Base-by-base conservation (phyloP, 64 coral and sea anemone genomes). In the Trachythela sp. region DNA sequence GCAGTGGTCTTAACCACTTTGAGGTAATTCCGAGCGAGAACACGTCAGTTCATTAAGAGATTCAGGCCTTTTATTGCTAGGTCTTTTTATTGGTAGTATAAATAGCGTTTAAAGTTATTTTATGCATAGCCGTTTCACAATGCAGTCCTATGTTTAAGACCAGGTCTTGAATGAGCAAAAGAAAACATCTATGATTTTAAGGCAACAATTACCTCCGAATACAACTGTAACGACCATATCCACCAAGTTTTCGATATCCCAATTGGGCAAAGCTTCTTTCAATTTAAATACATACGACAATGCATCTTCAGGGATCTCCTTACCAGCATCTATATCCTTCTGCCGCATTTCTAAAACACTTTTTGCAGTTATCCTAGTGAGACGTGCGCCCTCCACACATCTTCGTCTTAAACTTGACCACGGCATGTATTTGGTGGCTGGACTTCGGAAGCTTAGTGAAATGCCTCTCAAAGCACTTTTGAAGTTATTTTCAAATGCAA, bases 201-300 rank as follows among this genome's bases (percentile, higher is more conserved):
- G n/a, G n/a, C n/a, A n/a, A n/a, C n/a, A n/a, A 18, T 30, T 80
- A 80, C 75, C 75, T 80, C 75, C 75, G 30, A 80, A 80, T 15
- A 80, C 75, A 35, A 80, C 31, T 10, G 75, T 80, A 9, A 80
- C 75, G 11, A 39, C 9, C 75, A 80, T 39, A 39, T 80, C 75
- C 31, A 80, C 33, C 30, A 80, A 38, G 20, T 35, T 18, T 17
- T 80, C 75, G 6, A 80, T 37, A 30, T 80, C 34, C 20, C 75
- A 80, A 80, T 39, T 39, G 8, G 75, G 75, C 31, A 80, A 37
- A 22, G 75, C 1, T 37, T 80, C 75, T 39, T 80, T 80, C 13
- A 80, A 17, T 30, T 80, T 80, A 7, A 80, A 13, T 37, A 80
- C 37, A 22, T 80, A 39, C 27, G 31, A 35, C 75, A 80, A 38